phyloP scores from a whole-genome alignment of 2,888 invertebrate species.

The Colostygia pectinataria region DNA sequence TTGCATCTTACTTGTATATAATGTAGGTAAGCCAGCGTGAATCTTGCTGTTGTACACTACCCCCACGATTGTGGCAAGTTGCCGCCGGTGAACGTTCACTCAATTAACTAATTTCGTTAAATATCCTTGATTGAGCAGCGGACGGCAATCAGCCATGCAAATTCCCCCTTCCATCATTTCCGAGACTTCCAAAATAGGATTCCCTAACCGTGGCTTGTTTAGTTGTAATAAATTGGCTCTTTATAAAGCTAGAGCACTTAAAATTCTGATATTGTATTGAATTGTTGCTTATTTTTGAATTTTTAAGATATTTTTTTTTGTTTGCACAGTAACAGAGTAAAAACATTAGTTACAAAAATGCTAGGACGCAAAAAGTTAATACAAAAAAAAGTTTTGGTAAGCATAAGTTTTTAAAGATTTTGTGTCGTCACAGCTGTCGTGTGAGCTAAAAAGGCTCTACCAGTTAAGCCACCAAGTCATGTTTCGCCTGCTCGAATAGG shows the following conservation, averaged over 20 bases:
- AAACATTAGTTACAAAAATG: too few species aligned
- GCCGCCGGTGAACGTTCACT: slow-evolving; percentile 67
- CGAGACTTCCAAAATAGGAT: slow-evolving; percentile 57
- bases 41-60: slow-evolving; percentile 4
- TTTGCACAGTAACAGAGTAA: too few species aligned
- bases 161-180: slow-evolving; percentile 65
- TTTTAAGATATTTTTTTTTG: too few species aligned
- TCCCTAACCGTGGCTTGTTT: slow-evolving; percentile 55
- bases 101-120: slow-evolving; percentile 83
- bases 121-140: slow-evolving; percentile 82
- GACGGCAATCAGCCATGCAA: slow-evolving; percentile 82
- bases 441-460: too few species aligned
- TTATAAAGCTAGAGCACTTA: slow-evolving; percentile 26
- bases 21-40: slow-evolving; percentile 7
- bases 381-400: too few species aligned
- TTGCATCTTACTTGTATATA: too few species aligned
- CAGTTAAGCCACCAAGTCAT: too few species aligned
- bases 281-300: not conserved
- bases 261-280: slow-evolving; percentile 5
- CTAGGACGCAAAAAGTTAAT: too few species aligned
- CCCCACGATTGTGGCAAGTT: slow-evolving; percentile 36
- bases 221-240: slow-evolving; percentile 47
- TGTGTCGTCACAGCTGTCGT: too few species aligned
- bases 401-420: too few species aligned
- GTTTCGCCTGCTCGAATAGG: too few species aligned